Percentiles rank a stretch among this genome's conserved stretches.
These are phyloP conservation scores for Promerops cafer DNA, from an alignment of 2,113 vertebrate genomes.

Conservation along the genomic window DNA sequence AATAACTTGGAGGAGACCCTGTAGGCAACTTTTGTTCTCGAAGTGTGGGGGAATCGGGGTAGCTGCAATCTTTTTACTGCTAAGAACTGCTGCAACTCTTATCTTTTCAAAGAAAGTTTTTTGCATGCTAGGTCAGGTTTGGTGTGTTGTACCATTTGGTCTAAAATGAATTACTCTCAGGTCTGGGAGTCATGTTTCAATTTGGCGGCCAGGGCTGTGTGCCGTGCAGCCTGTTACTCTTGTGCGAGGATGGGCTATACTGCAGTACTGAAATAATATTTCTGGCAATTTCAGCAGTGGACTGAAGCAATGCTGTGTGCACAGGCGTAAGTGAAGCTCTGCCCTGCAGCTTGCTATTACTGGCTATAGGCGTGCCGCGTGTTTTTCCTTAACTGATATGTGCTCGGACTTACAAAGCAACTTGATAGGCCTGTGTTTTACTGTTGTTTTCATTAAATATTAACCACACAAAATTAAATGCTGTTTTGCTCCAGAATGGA, in stretches of 20 bases:
- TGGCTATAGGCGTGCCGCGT: neutral
- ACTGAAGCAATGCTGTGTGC: neutral
- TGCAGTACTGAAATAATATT: neutral
- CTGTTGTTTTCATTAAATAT: neutral
- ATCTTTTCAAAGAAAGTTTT: neutral
- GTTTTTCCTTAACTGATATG: slow-evolving; percentile 1
- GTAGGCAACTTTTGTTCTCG: neutral
- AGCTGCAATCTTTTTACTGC: neutral
- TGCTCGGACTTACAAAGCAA: neutral
- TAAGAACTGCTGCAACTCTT: neutral
- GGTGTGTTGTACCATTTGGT: slow-evolving; percentile 7
- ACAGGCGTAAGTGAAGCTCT: neutral
- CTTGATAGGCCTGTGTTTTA: neutral
- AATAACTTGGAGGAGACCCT: neutral
- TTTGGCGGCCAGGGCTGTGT: slow-evolving; percentile 9
- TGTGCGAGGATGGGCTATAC: neutral
- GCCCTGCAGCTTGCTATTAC: neutral
- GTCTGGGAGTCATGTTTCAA: slow-evolving; percentile 46
- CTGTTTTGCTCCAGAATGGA: neutral
- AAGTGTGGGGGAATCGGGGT: neutral
- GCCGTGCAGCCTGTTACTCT: neutral
- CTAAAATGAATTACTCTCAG: slow-evolving; percentile 26
- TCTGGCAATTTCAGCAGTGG: neutral
- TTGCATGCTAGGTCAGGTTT: neutral
- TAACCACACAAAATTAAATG: neutral